Evolutionary conservation across 2,113 vertebrate species (phyloP).

Genomic region (Mastomys natalensis): DNA sequence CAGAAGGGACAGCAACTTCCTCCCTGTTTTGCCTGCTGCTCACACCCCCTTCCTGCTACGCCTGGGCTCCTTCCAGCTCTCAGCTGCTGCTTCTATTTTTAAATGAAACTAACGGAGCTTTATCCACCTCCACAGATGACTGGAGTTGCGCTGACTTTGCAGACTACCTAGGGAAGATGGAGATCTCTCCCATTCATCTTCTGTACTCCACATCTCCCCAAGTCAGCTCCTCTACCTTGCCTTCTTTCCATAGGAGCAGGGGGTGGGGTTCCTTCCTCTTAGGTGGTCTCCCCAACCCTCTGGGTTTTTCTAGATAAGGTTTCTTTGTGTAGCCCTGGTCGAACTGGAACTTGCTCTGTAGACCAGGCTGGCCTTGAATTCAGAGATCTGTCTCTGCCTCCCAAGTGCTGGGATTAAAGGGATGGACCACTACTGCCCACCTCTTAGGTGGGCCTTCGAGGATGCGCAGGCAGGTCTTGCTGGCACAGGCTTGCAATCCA

Average conservation of each 20-base stretch:
- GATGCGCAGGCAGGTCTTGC: neutral
- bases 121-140: constrained; percentile 8
- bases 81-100: neutral
- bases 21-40: neutral
- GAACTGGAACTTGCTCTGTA: neutral
- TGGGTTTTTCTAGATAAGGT: too few relatives aligned
- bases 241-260: neutral
- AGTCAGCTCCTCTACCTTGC: neutral
- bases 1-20: neutral
- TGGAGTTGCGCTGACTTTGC: neutral
- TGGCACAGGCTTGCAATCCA: neutral
- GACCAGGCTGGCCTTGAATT: neutral
- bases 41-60: neutral
- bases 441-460: neutral
- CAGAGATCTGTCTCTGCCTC: neutral
- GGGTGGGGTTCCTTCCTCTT: neutral
- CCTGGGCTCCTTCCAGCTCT: neutral
- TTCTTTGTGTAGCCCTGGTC: too few relatives aligned
- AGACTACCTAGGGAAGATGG: neutral
- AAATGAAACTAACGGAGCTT: neutral
- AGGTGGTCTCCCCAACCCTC: too few relatives aligned
- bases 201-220: neutral
- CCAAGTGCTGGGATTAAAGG: neutral
- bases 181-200: neutral
- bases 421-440: rapidly evolving